Percentiles rank a stretch among this genome's conserved stretches.
Conservation (phyloP, 2,797 vertebrate species). For the Kryptopterus vitreolus region DNA sequence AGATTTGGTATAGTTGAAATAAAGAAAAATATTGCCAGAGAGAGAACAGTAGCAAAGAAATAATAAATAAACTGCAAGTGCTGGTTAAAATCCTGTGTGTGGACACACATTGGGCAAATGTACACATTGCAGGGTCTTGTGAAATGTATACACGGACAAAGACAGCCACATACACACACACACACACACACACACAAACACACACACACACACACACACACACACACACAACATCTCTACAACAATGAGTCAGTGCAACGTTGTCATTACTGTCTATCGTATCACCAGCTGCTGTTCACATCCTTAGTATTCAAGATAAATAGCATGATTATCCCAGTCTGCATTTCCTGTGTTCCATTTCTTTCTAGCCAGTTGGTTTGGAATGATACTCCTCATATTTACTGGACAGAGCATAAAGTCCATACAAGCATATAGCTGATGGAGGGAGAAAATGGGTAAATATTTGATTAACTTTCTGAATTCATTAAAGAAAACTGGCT, state of each 20-base stretch:
- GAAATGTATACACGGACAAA: neutral
- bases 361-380: slow-evolving; percentile 39
- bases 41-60: neutral
- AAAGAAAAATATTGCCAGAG: neutral
- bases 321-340: slow-evolving; percentile 27
- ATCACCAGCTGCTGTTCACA: slow-evolving; percentile 36
- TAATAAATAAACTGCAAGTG: neutral
- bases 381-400: slow-evolving; percentile 50
- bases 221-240: neutral
- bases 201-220: slow-evolving; percentile 14
- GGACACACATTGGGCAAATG: neutral
- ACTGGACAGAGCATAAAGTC: slow-evolving; percentile 20
- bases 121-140: neutral
- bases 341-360: slow-evolving; percentile 52
- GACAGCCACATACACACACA: neutral
- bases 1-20: neutral
- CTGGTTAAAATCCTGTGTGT: neutral
- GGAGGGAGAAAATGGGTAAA: neutral
- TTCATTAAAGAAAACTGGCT: neutral
- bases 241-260: slow-evolving; percentile 5
- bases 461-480: neutral
- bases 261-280: slow-evolving; percentile 9
- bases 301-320: slow-evolving; percentile 19
- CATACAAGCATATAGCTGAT: slow-evolving; percentile 14
- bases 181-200: slow-evolving; percentile 8